phyloP scores from a whole-genome alignment of 2,888 invertebrate species.

The Drosophila yooni region DNA sequence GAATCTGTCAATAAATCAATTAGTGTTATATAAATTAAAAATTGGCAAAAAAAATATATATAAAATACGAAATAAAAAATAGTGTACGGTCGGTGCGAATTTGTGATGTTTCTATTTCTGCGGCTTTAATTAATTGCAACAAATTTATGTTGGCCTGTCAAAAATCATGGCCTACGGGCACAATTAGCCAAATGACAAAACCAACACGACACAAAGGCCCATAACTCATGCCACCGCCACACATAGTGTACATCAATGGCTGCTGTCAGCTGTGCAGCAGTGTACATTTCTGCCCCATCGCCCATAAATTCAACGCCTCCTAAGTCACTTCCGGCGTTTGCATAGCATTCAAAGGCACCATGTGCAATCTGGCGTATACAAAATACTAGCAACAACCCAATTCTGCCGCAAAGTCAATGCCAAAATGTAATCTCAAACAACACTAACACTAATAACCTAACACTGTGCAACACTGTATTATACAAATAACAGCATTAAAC shows the following conservation, averaged over 20 bases:
- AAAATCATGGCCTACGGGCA: constrained; percentile 70
- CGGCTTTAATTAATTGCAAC: constrained; percentile 74
- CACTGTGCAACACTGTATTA: constrained; percentile 31
- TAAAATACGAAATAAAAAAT: constrained; percentile 10
- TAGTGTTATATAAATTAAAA: constrained; percentile 74
- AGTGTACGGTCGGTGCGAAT: constrained; percentile 42
- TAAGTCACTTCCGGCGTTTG: constrained; percentile 43
- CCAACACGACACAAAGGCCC: constrained; percentile 57
- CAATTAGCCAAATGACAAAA: constrained; percentile 78
- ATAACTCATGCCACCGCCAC: constrained; percentile 61
- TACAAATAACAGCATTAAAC: not conserved
- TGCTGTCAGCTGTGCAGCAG: constrained; percentile 33
- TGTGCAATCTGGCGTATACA: constrained; percentile 49
- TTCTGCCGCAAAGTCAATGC: constrained; percentile 30
- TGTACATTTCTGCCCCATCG: constrained; percentile 31
- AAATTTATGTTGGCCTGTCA: constrained; percentile 69
- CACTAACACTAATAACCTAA: not conserved
- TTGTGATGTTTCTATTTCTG: constrained; percentile 68
- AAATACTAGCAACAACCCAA: constrained; percentile 46
- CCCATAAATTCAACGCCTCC: constrained; percentile 45
- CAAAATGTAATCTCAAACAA: constrained; percentile 8
- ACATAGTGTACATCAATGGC: constrained; percentile 43
- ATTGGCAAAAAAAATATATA: constrained; percentile 8
- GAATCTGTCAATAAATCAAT: constrained; percentile 78
- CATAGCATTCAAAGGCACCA: constrained; percentile 20